A percentile compares a stretch with the other conserved stretches of the same genome.
These are phyloP conservation scores for Callinectes sapidus DNA, from an alignment of 2,888 invertebrate genomes.

Conservation along the genomic window DNA sequence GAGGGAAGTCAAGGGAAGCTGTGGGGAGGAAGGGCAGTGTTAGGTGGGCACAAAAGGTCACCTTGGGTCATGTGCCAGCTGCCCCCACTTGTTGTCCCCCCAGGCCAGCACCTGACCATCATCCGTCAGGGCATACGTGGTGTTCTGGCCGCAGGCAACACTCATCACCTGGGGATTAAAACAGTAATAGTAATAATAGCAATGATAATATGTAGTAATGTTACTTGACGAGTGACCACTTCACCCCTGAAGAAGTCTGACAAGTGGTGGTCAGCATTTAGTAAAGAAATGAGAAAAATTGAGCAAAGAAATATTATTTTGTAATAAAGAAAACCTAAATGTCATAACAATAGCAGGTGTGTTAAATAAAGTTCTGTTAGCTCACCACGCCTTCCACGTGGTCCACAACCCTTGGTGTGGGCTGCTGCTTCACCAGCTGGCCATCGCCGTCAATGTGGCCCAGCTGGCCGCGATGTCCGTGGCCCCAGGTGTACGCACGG, in stretches of 20 bases:
- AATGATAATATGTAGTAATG: no score
- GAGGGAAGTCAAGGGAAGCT: neutral
- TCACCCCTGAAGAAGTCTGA: no score
- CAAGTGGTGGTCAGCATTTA: no score
- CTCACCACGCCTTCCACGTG: constrained; percentile 50
- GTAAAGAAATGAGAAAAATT: neutral
- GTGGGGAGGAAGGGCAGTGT: neutral
- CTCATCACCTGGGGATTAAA: constrained; percentile 53
- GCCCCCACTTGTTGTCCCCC: constrained; percentile 88
- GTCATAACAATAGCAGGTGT: neutral
- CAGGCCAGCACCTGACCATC: constrained; percentile 83
- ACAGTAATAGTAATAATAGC: neutral
- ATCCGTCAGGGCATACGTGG: constrained; percentile 77
- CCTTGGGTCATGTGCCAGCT: constrained; percentile 79
- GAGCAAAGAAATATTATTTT: neutral
- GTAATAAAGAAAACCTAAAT: neutral
- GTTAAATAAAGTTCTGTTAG: neutral
- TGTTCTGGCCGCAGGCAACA: constrained; percentile 71
- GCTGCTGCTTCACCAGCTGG: constrained; percentile 66
- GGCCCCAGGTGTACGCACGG: constrained; percentile 72
- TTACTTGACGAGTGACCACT: no score
- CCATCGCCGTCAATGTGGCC: constrained; percentile 71
- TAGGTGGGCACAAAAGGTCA: neutral
- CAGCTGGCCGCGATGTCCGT: constrained; percentile 71
- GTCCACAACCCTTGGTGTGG: constrained; percentile 65